phyloP scores from a whole-genome alignment of 37 sponge, comb jelly and placozoan genomes.

The Tethya wilhelma region DNA sequence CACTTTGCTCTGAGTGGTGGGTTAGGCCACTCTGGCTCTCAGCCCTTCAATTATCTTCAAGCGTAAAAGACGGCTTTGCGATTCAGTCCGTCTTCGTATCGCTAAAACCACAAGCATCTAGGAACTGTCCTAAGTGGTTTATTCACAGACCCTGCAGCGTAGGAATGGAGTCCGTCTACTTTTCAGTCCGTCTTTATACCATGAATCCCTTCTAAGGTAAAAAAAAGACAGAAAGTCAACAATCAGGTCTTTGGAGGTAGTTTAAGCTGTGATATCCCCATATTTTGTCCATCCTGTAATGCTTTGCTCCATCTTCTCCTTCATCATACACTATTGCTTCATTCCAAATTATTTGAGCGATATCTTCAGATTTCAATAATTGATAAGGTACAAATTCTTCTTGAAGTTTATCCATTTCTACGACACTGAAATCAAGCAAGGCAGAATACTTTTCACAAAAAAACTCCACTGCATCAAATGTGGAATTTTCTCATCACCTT shows the following conservation, averaged over 20 bases:
- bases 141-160: too few relatives aligned
- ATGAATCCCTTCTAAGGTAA: too few relatives aligned
- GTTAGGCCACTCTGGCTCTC: too few relatives aligned
- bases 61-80: too few relatives aligned
- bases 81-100: too few relatives aligned
- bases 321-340: slow-evolving; percentile 7
- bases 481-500: slow-evolving; percentile 17
- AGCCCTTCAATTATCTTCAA: too few relatives aligned
- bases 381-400: slow-evolving; percentile 37
- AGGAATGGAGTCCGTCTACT: too few relatives aligned
- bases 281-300: not conserved
- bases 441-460: slow-evolving; percentile 21
- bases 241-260: not conserved
- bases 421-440: not conserved
- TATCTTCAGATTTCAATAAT: slow-evolving; percentile 3
- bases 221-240: not conserved
- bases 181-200: too few relatives aligned
- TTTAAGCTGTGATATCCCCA: too few relatives aligned
- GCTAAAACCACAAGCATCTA: too few relatives aligned
- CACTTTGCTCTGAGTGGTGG: not conserved
- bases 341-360: slow-evolving; percentile 27
- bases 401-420: slow-evolving; percentile 17
- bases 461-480: slow-evolving; percentile 33
- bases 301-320: not conserved
- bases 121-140: too few relatives aligned